Percentiles rank a stretch among this genome's conserved stretches.
phyloP scores from a whole-genome alignment of 2,888 invertebrate species.

The Nymphalis c-album region DNA sequence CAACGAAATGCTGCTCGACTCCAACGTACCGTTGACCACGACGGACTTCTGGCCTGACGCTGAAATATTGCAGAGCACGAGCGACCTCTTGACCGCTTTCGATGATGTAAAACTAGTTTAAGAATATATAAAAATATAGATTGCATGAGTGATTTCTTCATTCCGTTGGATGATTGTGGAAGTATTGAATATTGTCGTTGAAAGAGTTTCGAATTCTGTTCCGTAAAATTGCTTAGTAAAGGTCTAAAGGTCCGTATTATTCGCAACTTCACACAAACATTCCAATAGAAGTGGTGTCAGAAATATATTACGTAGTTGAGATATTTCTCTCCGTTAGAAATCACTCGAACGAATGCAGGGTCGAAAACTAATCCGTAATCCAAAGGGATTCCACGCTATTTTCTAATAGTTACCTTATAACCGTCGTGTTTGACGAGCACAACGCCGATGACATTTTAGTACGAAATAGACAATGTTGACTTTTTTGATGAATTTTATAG shows the following conservation, averaged over 20 bases:
- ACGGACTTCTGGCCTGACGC: conserved; percentile 68
- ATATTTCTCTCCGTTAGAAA: conserved; percentile 53
- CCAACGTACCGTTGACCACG: conserved; percentile 54
- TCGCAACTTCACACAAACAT: conserved; percentile 53
- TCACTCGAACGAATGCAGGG: conserved; percentile 67
- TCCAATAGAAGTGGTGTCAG: conserved; percentile 47
- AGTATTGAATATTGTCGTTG: conserved; percentile 28
- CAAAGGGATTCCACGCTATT: conserved; percentile 60
- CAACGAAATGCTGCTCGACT: conserved; percentile 59
- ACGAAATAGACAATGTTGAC: conserved; percentile 23
- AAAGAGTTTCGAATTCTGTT: conserved; percentile 40
- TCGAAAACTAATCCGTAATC: conserved; percentile 51
- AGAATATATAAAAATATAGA: conserved; percentile 24
- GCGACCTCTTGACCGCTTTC: conserved; percentile 66
- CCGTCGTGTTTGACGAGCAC: conserved; percentile 33
- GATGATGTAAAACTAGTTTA: conserved; percentile 71
- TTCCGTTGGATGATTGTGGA: conserved; percentile 37
- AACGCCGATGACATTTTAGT: conserved; percentile 18
- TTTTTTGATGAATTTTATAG: conserved; percentile 33
- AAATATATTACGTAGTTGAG: conserved; percentile 36
- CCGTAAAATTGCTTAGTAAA: background rate
- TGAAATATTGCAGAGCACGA: conserved; percentile 65
- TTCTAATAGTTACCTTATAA: conserved; percentile 43
- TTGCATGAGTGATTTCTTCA: conserved; percentile 38
- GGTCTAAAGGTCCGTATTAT: conserved; percentile 26